Percentiles rank a stretch among this genome's conserved stretches.
Evolutionary conservation across 1,140 invertebrate genomes (phyloP).

Genomic region (Gryon sp.): DNA sequence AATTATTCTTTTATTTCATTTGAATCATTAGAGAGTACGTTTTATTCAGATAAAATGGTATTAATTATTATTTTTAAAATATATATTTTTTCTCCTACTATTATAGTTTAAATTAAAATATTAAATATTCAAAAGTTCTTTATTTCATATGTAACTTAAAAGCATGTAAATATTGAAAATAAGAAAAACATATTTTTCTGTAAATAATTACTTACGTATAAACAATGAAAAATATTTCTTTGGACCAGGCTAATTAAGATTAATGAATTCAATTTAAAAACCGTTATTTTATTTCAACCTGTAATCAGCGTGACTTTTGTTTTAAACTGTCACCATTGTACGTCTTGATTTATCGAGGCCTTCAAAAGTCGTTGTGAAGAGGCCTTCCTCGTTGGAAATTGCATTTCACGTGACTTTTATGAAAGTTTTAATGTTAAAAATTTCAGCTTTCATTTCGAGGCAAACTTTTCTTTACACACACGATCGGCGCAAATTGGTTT

Average conservation of each 20-base stretch:
- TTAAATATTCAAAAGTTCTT: too few species aligned
- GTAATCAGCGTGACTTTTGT: constrained; percentile 35
- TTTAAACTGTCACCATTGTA: constrained; percentile 37
- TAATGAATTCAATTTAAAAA: constrained; percentile 38
- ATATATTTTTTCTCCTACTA: too few species aligned
- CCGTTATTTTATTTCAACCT: constrained; percentile 31
- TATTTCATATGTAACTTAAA: too few species aligned
- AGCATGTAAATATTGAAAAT: too few species aligned
- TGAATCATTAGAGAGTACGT: too few species aligned
- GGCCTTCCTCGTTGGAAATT: not conserved
- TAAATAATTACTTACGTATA: too few species aligned
- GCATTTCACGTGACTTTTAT: constrained; percentile 36
- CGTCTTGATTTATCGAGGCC: constrained; percentile 32
- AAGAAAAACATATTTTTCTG: too few species aligned
- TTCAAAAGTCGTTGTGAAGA: not conserved
- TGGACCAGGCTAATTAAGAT: constrained; percentile 38
- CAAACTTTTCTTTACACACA: too few species aligned
- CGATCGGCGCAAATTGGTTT: constrained; percentile 13
- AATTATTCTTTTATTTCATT: too few species aligned
- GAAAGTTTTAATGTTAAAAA: constrained; percentile 45
- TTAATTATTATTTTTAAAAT: too few species aligned
- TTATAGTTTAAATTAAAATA: too few species aligned
- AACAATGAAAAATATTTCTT: not conserved
- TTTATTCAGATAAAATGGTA: too few species aligned
- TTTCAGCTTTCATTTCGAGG: constrained; percentile 19